phyloP scores from a whole-genome alignment of 2,113 vertebrate species.

The Trachemys scripta region DNA sequence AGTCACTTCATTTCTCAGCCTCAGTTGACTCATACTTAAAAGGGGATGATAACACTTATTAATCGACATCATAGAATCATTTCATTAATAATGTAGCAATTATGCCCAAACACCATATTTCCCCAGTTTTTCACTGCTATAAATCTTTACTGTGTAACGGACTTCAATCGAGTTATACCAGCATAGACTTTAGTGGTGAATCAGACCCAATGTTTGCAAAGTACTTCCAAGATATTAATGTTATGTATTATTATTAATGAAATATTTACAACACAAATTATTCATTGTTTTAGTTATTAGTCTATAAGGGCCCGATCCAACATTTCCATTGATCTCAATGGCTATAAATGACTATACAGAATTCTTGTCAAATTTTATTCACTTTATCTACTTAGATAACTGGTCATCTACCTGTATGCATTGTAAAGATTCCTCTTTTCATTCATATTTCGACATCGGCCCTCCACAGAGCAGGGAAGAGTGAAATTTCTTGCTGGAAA shows the following conservation, averaged over 20 bases:
- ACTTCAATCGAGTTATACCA: not conserved
- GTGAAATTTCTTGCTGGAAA: constrained; percentile 92
- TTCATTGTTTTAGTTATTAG: not conserved
- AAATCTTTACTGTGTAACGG: not conserved
- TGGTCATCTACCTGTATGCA: constrained; percentile 84
- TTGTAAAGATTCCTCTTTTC: constrained; percentile 94
- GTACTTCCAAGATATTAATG: not conserved
- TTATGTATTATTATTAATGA: not conserved
- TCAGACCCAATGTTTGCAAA: constrained; percentile 30
- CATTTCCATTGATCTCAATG: not conserved
- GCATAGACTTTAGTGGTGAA: not conserved
- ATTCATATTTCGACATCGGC: constrained; percentile 87
- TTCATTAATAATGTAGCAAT: not conserved
- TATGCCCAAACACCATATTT: not conserved
- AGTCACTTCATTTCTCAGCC: not conserved
- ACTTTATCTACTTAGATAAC: not conserved
- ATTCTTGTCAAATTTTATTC: not conserved
- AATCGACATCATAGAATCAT: fast-evolving
- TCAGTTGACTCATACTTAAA: not conserved
- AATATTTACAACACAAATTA: not conserved
- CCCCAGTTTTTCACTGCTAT: not conserved
- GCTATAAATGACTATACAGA: not conserved
- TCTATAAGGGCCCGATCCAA: not conserved
- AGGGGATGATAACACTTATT: fast-evolving
- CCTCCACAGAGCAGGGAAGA: constrained; percentile 84